Evolutionary conservation across 2,797 vertebrate genomes (phyloP).

Genomic region (Carcharodon carcharias): DNA sequence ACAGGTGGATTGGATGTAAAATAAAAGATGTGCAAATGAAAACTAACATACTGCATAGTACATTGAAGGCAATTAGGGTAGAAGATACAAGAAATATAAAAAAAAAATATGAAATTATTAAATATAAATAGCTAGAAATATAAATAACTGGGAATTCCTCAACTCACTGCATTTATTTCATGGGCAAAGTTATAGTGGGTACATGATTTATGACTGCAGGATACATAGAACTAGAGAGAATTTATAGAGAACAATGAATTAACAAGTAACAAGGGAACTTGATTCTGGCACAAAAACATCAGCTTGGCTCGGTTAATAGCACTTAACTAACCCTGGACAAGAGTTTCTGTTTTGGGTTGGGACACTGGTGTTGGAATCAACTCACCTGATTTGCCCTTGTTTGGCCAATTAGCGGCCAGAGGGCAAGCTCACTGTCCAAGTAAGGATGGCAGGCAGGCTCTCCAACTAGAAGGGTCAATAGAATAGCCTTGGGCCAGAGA

Average conservation of each 20-base stretch:
- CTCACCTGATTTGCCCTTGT: not conserved
- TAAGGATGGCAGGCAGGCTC: not conserved
- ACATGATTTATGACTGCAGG: conserved; percentile 43
- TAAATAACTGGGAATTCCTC: conserved; percentile 37
- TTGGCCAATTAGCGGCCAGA: not conserved
- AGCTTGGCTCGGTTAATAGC: no score
- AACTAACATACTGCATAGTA: not conserved
- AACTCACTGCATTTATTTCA: conserved; percentile 45
- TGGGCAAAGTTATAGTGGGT: conserved; percentile 39
- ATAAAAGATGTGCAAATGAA: not conserved
- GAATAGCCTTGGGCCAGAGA: not conserved
- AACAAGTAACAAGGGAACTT: not conserved
- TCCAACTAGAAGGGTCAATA: not conserved
- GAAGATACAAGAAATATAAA: not conserved
- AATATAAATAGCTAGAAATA: not conserved
- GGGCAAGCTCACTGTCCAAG: not conserved
- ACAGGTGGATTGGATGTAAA: not conserved
- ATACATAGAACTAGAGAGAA: conserved; percentile 40
- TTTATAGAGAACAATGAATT: not conserved
- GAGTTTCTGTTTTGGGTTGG: not conserved
- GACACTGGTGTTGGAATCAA: not conserved
- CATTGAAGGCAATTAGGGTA: not conserved
- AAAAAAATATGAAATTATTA: not conserved
- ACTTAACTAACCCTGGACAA: no score
- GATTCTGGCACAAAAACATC: no score